Evolutionary conservation across 2,888 invertebrate species (phyloP), one percentile per base, ranked within the genome.

Genomic region (Chloroclystis v-ata): DNA sequence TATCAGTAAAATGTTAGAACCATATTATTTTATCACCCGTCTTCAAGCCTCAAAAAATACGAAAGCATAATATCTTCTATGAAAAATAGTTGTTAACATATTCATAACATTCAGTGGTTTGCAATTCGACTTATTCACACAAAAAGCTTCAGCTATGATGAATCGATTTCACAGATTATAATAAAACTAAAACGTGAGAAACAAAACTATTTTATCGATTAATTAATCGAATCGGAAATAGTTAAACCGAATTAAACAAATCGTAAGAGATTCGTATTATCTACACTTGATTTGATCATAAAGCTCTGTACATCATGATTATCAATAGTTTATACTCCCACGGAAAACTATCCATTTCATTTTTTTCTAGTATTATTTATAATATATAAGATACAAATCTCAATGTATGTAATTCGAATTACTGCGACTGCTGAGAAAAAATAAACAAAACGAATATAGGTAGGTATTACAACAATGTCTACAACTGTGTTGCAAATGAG

Each of bases 121-220:
- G 33, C 33, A 52, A 56, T 63, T 58, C 44, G 59, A 60, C 57
- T 47, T 43, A 59, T 67, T 61, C 59, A 58, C 63, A 72, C 65
- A 65, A 70, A 75, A 72, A 75, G 67, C 71, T 66, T 69, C 66
- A 73, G 67, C 72, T 68, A 68, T 63, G 64, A 69, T 69, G 63
- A 82, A 83, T 82, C 72, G 72, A 80, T 81, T 82, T 75, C 69
- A 74, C 69, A 67, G 77, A 74, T 74, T 63, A 71, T 72, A 76
- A 78, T 67, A 77, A 78, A 78, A 80, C 72, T 79, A 82, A 82
- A 84, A 85, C 85, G 85, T 85, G 85, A 84, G 85, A 85, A 83
- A 75, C 74, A 72, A 72, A 61, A 70, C 70, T 72, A 70, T 70
- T 62, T 66, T 65, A 75, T 64, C 65, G 65, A 79, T 83, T 72